phyloP scores from a whole-genome alignment of 2,888 invertebrate genomes.

The Watsonalla binaria region DNA sequence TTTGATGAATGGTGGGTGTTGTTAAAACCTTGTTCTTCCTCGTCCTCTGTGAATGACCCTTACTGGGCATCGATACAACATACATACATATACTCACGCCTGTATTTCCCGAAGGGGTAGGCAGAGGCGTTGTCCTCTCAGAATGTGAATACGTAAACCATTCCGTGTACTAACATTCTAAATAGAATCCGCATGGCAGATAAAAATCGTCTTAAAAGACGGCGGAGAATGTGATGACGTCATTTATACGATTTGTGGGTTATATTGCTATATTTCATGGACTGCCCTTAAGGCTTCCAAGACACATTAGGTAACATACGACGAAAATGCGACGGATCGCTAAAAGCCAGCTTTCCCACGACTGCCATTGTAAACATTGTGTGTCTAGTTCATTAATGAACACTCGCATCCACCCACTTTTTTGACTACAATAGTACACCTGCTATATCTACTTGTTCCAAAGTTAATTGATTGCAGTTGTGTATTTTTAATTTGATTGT shows the following conservation, averaged over 20 bases:
- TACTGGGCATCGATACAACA: too few relatives aligned
- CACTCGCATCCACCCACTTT: slow-evolving; percentile 21
- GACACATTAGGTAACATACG: slow-evolving; percentile 43
- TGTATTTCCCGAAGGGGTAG: too few relatives aligned
- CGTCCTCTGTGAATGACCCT: too few relatives aligned
- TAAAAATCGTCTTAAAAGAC: too few relatives aligned
- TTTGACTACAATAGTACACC: slow-evolving; percentile 5
- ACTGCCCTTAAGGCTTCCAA: slow-evolving; percentile 13
- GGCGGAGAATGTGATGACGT: neutral
- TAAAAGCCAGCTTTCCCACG: slow-evolving; percentile 66
- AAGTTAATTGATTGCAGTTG: neutral
- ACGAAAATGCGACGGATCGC: slow-evolving; percentile 30
- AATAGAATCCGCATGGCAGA: too few relatives aligned
- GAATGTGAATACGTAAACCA: too few relatives aligned
- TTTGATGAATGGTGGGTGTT: too few relatives aligned
- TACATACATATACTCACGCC: too few relatives aligned
- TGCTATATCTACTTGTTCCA: slow-evolving; percentile 1
- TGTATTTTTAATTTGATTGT: too few relatives aligned
- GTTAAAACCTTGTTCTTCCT: too few relatives aligned
- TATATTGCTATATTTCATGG: neutral
- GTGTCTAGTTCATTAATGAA: slow-evolving; percentile 57
- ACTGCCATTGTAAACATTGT: slow-evolving; percentile 44
- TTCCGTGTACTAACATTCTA: too few relatives aligned
- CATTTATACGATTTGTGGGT: neutral
- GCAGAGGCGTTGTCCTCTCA: too few relatives aligned